Evolutionary conservation across 2,113 vertebrate species (phyloP).

Genomic region (Ptyas mucosa): DNA sequence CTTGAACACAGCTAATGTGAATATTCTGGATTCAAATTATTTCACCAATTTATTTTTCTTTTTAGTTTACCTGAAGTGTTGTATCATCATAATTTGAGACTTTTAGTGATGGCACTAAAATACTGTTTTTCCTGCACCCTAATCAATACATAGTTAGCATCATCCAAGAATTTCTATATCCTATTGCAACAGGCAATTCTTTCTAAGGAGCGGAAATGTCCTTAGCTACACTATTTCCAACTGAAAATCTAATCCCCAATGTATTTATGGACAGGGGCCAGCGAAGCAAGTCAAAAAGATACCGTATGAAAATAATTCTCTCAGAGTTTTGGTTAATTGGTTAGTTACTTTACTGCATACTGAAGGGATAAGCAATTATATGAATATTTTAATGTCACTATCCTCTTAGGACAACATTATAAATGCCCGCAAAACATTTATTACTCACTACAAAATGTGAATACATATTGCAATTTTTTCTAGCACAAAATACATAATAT

Average conservation of each 20-base stretch:
- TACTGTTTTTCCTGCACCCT: too few species aligned
- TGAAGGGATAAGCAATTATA: background rate
- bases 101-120: too few species aligned
- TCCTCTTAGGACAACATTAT: background rate
- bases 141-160: background rate
- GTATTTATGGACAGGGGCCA: background rate
- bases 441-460: background rate
- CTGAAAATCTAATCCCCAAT: background rate
- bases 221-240: background rate
- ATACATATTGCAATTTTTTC: background rate
- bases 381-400: background rate
- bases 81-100: too few species aligned
- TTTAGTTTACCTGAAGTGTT: too few species aligned
- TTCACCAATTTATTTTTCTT: too few species aligned
- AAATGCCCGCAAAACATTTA: background rate
- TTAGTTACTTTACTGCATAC: background rate
- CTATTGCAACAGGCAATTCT: background rate
- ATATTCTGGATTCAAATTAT: too few species aligned
- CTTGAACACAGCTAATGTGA: too few species aligned
- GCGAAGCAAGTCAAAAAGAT: background rate
- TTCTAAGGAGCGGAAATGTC: background rate
- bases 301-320: background rate
- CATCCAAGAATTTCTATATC: background rate
- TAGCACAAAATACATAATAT: background rate
- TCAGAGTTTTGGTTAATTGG: background rate